phyloP scores from a whole-genome alignment of 2,113 vertebrate species.

The Buteo buteo region DNA sequence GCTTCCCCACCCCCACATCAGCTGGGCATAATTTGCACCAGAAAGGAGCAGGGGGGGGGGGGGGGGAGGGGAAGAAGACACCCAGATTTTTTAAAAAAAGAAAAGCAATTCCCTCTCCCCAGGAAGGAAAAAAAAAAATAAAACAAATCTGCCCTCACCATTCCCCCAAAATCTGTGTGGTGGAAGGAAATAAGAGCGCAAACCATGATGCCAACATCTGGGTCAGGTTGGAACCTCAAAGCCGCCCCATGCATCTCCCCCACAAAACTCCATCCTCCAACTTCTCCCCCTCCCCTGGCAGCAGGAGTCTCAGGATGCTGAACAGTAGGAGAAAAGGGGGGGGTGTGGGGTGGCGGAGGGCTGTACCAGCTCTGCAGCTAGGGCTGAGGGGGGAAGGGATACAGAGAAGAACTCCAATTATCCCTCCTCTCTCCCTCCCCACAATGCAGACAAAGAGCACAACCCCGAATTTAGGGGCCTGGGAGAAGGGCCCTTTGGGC shows the following conservation, averaged over 20 bases:
- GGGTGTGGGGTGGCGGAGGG: background rate
- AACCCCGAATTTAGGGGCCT: background rate
- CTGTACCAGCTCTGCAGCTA: background rate
- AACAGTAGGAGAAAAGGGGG: background rate
- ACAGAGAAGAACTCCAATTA: background rate
- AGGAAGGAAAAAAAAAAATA: background rate
- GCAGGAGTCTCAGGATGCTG: background rate
- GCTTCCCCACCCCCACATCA: constrained; percentile 27
- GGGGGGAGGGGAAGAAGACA: constrained; percentile 24
- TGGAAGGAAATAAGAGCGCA: background rate
- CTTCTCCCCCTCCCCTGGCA: background rate
- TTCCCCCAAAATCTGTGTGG: background rate
- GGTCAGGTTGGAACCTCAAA: background rate
- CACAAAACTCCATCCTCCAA: background rate
- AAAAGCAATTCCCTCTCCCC: background rate
- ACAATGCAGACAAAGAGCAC: background rate
- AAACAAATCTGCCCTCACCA: background rate
- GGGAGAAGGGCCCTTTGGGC: background rate
- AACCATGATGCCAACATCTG: background rate
- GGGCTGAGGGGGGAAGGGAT: constrained; percentile 22
- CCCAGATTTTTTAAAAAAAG: constrained; percentile 45
- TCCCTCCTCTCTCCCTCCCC: background rate
- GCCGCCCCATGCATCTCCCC: background rate
- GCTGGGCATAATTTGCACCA: constrained; percentile 42
- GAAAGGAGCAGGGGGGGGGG: background rate